Evolutionary conservation across 2,113 vertebrate genomes (phyloP), one percentile per base, ranked within the genome.

Genomic region (Probosciger aterrimus): DNA sequence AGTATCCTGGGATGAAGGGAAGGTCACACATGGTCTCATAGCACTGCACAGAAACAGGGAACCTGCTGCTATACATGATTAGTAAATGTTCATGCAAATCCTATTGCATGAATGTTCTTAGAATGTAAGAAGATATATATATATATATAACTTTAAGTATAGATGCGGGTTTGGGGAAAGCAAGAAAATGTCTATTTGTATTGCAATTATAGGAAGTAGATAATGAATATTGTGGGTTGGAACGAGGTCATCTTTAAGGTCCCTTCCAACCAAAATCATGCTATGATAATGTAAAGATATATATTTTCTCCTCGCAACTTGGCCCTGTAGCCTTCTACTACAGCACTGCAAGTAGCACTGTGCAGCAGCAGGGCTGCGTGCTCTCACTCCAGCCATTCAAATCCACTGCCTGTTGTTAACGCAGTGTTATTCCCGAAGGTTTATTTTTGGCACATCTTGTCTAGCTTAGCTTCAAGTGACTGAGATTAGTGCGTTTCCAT

Each of bases 161-260:
- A 4, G 4, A 16, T 50, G 39, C 9, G n/a, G 43, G 17, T 53
- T 52, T 60, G 30, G 46, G 55, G 41, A 89, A 77, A 65, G 8
- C 35, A 55, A 27, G 30, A 20, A 31, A 71, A 62, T 9, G 4
- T 5, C 31, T 25, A 10, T 27, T 22, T 50, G 13, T 13, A 7
- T 57, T 80, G n/a, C 8, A 62, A 1, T 5, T 8, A 0, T 6
- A 9, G 11, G 16, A 55, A 70, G 41, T 3, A 33, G 31, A 5
- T 4, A 64, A 67, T 17, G 11, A 78, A 53, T 16, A n/a, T 5
- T 15, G 9, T 59, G 33, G 22, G 33, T 16, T 35, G 57, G 33
- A 59, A 23, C n/a, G 10, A 24, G 33, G 9, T 7, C 57, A 35
- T 35, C 57, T 35, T 59, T 59, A 59, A 35, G 57, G 57, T 16